A percentile compares a stretch with the other conserved stretches of the same genome.
Evolutionary conservation across 2,113 vertebrate genomes (phyloP).

Genomic region (Struthio camelus): DNA sequence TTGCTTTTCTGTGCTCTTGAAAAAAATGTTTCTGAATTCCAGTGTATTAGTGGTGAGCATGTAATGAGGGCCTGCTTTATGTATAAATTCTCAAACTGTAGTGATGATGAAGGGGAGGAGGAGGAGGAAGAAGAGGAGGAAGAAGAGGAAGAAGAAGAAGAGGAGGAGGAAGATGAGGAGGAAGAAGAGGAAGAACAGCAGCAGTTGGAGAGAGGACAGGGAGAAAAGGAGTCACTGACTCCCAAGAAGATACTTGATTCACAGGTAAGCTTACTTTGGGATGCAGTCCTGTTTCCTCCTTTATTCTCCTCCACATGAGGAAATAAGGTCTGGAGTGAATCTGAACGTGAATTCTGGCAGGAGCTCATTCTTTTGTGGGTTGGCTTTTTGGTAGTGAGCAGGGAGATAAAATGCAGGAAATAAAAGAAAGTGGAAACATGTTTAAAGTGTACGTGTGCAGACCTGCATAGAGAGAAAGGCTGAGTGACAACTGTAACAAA

Average conservation of each 20-base stretch:
- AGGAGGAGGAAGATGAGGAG: slow-evolving; percentile 40
- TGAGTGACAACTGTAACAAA: background rate
- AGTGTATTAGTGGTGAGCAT: background rate
- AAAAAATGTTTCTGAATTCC: background rate
- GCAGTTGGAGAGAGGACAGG: slow-evolving; percentile 52
- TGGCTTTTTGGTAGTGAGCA: background rate
- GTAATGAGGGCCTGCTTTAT: background rate
- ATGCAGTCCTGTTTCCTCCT: background rate
- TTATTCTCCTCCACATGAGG: background rate
- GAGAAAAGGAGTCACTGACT: slow-evolving; percentile 49
- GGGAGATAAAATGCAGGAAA: background rate
- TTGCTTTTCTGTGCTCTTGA: background rate
- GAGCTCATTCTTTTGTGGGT: background rate
- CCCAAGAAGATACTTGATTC: slow-evolving; percentile 69
- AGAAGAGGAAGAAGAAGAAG: slow-evolving; percentile 43
- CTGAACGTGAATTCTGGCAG: background rate
- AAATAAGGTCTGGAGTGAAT: background rate
- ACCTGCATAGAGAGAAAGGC: background rate
- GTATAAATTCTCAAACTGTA: slow-evolving; percentile 10
- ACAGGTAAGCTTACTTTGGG: slow-evolving; percentile 44
- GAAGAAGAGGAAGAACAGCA: slow-evolving; percentile 68
- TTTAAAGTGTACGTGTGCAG: background rate
- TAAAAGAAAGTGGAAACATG: background rate
- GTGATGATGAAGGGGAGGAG: slow-evolving; percentile 78
- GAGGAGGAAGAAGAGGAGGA: slow-evolving; percentile 37